These are phyloP conservation scores for Agrotis ipsilon DNA, from an alignment of 2,888 invertebrate species.

Conservation along the genomic window DNA sequence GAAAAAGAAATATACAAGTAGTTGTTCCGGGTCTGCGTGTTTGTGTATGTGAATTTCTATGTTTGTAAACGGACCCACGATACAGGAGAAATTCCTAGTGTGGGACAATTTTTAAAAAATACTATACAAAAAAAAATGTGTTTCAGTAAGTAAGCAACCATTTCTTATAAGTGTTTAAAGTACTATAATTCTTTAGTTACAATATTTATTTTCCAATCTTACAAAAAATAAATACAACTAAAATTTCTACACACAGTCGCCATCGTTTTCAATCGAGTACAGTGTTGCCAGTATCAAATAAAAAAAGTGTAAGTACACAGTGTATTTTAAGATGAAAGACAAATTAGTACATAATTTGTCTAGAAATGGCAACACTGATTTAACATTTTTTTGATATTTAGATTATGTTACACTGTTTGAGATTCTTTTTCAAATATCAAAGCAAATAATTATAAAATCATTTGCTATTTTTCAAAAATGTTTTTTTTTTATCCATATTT, in stretches of 20 bases:
- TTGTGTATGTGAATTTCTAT: too few relatives aligned
- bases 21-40: too few relatives aligned
- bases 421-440: background rate
- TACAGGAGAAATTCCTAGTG: too few relatives aligned
- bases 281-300: slow-evolving; percentile 44
- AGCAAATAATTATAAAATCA: background rate
- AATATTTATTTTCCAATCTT: slow-evolving; percentile 59
- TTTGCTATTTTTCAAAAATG: too few relatives aligned
- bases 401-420: slow-evolving; percentile 22
- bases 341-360: slow-evolving; percentile 12
- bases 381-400: slow-evolving; percentile 15
- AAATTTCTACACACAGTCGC: slow-evolving; percentile 41
- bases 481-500: background rate
- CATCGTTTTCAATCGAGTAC: slow-evolving; percentile 19
- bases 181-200: slow-evolving; percentile 46
- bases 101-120: background rate
- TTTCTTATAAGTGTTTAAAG: slow-evolving; percentile 22
- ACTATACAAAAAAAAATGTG: background rate
- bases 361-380: slow-evolving; percentile 36
- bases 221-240: slow-evolving; percentile 65
- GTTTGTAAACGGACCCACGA: too few relatives aligned
- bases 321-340: background rate
- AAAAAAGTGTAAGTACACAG: slow-evolving; percentile 13
- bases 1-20: too few relatives aligned
- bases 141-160: slow-evolving; percentile 23